A percentile compares a stretch with the other conserved stretches of the same genome.
These are phyloP conservation scores for Archilochus colubris DNA, from an alignment of 2,113 vertebrate species.

Conservation along the genomic window DNA sequence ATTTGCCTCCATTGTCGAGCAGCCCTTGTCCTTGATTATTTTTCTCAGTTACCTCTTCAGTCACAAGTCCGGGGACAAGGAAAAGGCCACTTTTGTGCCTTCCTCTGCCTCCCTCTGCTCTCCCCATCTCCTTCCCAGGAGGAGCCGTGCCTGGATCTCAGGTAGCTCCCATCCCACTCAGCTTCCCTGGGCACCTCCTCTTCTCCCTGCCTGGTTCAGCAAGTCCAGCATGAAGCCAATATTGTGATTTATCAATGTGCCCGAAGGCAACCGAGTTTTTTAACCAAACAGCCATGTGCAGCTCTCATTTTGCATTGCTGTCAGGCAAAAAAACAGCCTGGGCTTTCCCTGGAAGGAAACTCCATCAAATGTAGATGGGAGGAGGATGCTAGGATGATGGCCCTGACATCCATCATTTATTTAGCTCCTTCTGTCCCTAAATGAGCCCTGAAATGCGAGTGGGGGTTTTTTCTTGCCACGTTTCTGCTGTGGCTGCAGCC, in stretches of 20 bases:
- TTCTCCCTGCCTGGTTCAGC: not conserved
- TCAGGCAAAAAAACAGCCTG: not conserved
- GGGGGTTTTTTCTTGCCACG: not conserved
- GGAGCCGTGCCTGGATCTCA: too few relatives aligned
- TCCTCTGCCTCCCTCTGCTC: not conserved
- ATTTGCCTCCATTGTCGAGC: conserved; percentile 39
- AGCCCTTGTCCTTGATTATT: conserved; percentile 22
- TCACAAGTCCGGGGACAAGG: not conserved
- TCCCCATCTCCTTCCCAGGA: not conserved
- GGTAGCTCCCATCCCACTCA: accelerated
- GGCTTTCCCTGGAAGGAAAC: not conserved
- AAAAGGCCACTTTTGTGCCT: not conserved
- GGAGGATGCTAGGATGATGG: not conserved
- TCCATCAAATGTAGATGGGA: not conserved
- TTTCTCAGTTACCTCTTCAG: not conserved
- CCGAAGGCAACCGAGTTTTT: not conserved
- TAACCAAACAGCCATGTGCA: accelerated
- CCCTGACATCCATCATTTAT: not conserved
- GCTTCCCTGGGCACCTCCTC: not conserved
- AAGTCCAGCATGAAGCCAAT: not conserved
- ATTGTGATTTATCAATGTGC: not conserved
- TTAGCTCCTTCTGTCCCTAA: not conserved
- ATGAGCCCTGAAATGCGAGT: not conserved
- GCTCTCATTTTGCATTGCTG: not conserved
- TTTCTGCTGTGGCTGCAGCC: not conserved